A percentile compares a stretch with the other conserved stretches of the same genome.
Evolutionary conservation across 2,888 invertebrate genomes (phyloP).

Genomic region (Habroteleia sp.): DNA sequence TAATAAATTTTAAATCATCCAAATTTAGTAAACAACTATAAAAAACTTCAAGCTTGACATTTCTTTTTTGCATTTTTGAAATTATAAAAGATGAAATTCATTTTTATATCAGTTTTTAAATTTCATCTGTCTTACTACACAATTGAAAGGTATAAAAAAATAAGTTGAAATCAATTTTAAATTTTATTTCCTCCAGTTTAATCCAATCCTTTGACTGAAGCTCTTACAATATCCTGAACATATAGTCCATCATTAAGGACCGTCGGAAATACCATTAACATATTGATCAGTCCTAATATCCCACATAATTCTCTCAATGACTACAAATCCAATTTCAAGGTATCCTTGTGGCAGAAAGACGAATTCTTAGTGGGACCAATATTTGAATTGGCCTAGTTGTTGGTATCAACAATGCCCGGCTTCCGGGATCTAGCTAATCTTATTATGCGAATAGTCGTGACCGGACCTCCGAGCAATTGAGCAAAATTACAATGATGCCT

Average conservation of each 20-base stretch:
- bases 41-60: too few relatives aligned
- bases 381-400: constrained; percentile 37
- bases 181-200: too few relatives aligned
- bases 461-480: constrained; percentile 48
- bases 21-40: too few relatives aligned
- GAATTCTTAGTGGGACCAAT: neutral
- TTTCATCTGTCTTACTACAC: too few relatives aligned
- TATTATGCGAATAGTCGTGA: constrained; percentile 33
- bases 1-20: too few relatives aligned
- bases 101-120: too few relatives aligned
- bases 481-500: constrained; percentile 53
- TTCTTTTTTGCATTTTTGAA: too few relatives aligned
- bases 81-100: too few relatives aligned
- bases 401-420: constrained; percentile 42
- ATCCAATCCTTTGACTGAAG: neutral
- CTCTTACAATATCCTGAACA: neutral
- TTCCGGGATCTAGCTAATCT: constrained; percentile 47
- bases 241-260: neutral
- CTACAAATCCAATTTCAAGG: constrained; percentile 47
- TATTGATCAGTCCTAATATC: constrained; percentile 27
- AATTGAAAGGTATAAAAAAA: too few relatives aligned
- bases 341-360: constrained; percentile 12
- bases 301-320: constrained; percentile 31
- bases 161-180: too few relatives aligned
- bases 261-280: constrained; percentile 8